Base-by-base conservation (phyloP, 2,888 invertebrate genomes). In the Serripes groenlandicus region DNA sequence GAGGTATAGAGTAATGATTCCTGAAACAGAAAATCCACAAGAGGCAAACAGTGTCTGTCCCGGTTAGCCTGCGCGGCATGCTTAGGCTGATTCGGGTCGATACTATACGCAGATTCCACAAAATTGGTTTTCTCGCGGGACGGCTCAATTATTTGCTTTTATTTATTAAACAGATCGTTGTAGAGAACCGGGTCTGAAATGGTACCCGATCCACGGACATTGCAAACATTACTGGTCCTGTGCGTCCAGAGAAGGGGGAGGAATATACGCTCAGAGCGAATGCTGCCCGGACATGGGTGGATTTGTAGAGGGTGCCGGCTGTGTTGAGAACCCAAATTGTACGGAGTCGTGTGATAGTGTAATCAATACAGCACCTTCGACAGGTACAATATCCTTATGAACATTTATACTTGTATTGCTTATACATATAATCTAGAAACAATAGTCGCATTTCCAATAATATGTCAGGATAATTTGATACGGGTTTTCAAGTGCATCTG, bases 211-310 rank as follows among this genome's bases (percentile, higher is more conserved):
- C 5, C 75, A 84, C 7, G 86, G 86, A 5, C 86, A 86, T 21
- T 86, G 86, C 34, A 86, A 82, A 32, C 79, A 86, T 37, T 84
- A 86, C 73, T 86, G 86, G 86, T 56, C 73, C 15, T 86, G 86
- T 49, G 82, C 75, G 11, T 32, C 75, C 0, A 66, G 84, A 18
- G 84, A 84, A 49, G 86, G 84, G 1, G 86, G 86, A 4, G 73
- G 75, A 7, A 35, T 68, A 26, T 86, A 70, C 32, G 82, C 86
- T 3, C 82, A 84, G 62, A 80, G 81, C 28, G 79, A 77, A n/a
- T 86, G 86, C 70, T 86, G 86, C 28, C 86, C 86, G 18, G 82
- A 81, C 32, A 81, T 78, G 74, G 86, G 86, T 18, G 86, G 84
- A 11, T 86, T 86, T 60, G 54, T 66, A 9, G 84, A 84, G 23